Conservation (phyloP, 2,113 vertebrate species). For the Raja brachyura region DNA sequence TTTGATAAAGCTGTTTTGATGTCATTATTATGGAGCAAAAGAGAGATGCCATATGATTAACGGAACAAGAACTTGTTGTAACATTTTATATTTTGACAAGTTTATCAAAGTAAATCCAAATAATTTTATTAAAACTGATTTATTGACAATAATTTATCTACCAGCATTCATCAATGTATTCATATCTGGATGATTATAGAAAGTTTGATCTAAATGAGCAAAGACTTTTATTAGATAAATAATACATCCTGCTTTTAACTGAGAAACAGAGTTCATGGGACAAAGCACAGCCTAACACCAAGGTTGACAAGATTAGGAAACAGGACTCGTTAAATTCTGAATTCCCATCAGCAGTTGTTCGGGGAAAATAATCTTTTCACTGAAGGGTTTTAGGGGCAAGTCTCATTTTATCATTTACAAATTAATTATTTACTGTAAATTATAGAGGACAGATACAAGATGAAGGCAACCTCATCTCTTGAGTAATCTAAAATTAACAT, state of each 20-base stretch:
- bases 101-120: constrained; percentile 46
- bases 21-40: background rate
- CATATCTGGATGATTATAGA: constrained; percentile 43
- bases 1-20: constrained; percentile 11
- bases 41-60: constrained; percentile 42
- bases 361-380: constrained; percentile 39
- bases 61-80: constrained; percentile 49
- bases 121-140: constrained; percentile 53
- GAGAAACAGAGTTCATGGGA: background rate
- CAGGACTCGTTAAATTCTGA: constrained; percentile 20
- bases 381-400: constrained; percentile 43
- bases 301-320: background rate
- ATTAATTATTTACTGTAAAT: constrained; percentile 38
- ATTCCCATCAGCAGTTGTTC: constrained; percentile 42
- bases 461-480: constrained; percentile 30
- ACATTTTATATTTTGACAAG: constrained; percentile 53
- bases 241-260: background rate
- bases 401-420: constrained; percentile 38
- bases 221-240: constrained; percentile 29
- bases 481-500: constrained; percentile 24
- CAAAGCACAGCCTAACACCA: background rate
- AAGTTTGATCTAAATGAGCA: constrained; percentile 43
- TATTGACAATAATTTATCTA: constrained; percentile 55
- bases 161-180: constrained; percentile 53
- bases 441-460: constrained; percentile 35